Conservation (phyloP, 2,888 invertebrate genomes). For the Apotomis betuletana region DNA sequence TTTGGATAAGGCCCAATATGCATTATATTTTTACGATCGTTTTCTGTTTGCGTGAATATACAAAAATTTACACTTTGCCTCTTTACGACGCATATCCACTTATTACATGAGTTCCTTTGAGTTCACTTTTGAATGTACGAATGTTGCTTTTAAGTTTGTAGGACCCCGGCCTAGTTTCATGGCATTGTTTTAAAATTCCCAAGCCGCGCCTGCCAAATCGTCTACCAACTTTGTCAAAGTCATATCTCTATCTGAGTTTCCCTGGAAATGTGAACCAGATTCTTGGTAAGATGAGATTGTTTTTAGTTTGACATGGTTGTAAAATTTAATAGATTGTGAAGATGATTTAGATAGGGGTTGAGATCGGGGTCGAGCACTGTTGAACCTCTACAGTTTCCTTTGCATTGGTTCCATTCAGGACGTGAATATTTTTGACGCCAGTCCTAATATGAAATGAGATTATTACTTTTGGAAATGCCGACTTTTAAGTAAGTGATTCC, state of each 20-base stretch:
- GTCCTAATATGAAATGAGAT: constrained; percentile 40
- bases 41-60: constrained; percentile 48
- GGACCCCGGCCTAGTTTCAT: constrained; percentile 51
- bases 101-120: not conserved
- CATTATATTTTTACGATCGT: constrained; percentile 53
- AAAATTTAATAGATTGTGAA: not conserved
- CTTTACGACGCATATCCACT: not conserved
- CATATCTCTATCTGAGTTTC: not conserved
- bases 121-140: not conserved
- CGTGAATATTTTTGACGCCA: constrained; percentile 38
- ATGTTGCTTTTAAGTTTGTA: constrained; percentile 23
- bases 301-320: not conserved
- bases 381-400: constrained; percentile 51
- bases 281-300: not conserved
- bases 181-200: constrained; percentile 68
- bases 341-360: constrained; percentile 44
- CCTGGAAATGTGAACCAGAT: not conserved
- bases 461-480: constrained; percentile 10
- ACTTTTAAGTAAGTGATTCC: not conserved
- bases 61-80: constrained; percentile 20
- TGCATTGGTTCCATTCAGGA: constrained; percentile 44
- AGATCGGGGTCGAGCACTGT: constrained; percentile 55
- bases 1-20: constrained; percentile 52
- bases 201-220: constrained; percentile 63
- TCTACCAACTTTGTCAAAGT: constrained; percentile 5